Base-by-base conservation (phyloP, 2,113 vertebrate species). In the Lepus americanus region DNA sequence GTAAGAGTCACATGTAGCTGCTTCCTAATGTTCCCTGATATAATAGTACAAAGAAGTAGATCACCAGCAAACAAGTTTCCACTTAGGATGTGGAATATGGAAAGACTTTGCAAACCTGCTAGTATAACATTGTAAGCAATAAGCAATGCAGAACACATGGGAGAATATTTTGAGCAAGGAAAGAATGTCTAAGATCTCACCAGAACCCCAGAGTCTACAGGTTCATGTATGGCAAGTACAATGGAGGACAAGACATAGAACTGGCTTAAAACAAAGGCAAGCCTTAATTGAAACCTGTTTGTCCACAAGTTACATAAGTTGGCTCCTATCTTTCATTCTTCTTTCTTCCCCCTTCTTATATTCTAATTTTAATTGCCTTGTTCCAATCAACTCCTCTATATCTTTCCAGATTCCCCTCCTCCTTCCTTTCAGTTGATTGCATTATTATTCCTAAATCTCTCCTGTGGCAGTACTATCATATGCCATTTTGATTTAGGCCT, bases 341-440 rank as follows among this genome's bases (percentile, higher is more conserved):
- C 29, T 23, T 20, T 36, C 13, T n/a, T 44, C 12, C 3, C 31
- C 27, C 14, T 44, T 59, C 11, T 86, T 6, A 44, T 44, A 44
- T 59, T 59, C 8, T 59, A 44, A 10, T 23, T 19, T 6, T 12
- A 8, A 13, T 7, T 63, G 2, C 44, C 5, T 53, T 16, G 17
- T 10, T 39, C 2, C 10, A 36, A 19, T 5, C 1, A 69, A 16
- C 6, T 9, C 0, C 4, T 61, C 4, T 55, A 12, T 25, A 19
- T 55, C 69, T 82, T 66, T n/a, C 86, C 67, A 9, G 20, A 16
- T 2, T 64, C 4, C 8, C 29, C 25, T 70, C 55, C 20, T 13
- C 11, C 31, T 12, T 14, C 1, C 8, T 81, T 55, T 14, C 0
- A 70, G 23, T 5, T 33, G 20, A 44, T 29, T 74, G 39, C 90